Evolutionary conservation across 2,113 vertebrate genomes (phyloP).

Genomic region (Thymallus thymallus): DNA sequence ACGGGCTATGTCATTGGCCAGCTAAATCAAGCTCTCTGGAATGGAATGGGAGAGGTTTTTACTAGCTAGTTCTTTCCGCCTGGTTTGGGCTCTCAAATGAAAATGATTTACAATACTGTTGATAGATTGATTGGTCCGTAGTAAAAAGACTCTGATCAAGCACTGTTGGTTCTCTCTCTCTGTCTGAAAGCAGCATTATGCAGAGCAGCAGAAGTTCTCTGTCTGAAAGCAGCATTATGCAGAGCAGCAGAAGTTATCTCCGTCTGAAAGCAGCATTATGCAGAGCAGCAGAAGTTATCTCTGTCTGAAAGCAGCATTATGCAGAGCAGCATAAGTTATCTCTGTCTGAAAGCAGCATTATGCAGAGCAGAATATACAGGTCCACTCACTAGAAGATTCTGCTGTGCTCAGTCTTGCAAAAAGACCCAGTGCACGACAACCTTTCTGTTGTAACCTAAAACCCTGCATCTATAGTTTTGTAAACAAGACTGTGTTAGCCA

Average conservation of each 20-base stretch:
- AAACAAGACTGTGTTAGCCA: not conserved
- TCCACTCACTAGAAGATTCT: not conserved
- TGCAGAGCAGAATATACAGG: not conserved
- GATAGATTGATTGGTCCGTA: slow-evolving; percentile 38
- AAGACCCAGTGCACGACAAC: too few species aligned
- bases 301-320: too few species aligned
- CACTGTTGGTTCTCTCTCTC: slow-evolving; percentile 26
- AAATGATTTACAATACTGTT: slow-evolving; percentile 15
- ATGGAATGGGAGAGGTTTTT: not conserved
- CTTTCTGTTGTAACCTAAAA: not conserved
- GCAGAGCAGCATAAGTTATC: too few species aligned
- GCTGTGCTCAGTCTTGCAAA: not conserved
- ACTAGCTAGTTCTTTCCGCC: slow-evolving; percentile 1
- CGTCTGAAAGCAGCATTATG: too few species aligned
- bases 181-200: slow-evolving; percentile 10
- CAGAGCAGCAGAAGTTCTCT: not conserved
- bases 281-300: too few species aligned
- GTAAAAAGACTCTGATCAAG: slow-evolving; percentile 32
- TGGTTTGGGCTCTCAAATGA: slow-evolving; percentile 14
- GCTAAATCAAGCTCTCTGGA: slow-evolving; percentile 20
- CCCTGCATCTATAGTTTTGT: not conserved
- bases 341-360: too few species aligned
- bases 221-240: too few species aligned
- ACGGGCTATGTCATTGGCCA: slow-evolving; percentile 1
- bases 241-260: too few species aligned